Evolutionary conservation across 1,140 invertebrate species (phyloP), one percentile per base, ranked within the genome.

Genomic region (Lutraria rhynchaena): DNA sequence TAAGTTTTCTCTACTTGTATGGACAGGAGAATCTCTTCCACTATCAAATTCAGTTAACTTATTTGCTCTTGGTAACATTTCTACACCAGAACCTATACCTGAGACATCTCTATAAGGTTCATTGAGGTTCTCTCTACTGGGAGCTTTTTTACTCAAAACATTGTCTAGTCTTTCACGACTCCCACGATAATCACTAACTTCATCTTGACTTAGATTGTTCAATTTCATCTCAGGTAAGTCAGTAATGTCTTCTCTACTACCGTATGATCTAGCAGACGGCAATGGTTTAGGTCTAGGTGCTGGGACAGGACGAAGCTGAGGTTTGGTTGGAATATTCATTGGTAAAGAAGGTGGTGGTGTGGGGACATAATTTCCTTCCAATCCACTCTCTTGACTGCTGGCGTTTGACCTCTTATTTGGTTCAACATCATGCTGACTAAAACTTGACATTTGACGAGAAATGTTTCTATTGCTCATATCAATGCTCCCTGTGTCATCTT

Each of bases 401-500:
- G n/a, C 11, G 15, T 33, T 74, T 24, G 58, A 27, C 24, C 27
- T n/a, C 24, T 9, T 67, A 9, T 49, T 22, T 31, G 35, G 33
- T 4, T 84, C 81, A 53, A 44, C 69, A 27, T 85, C 83, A 17
- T 82, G 84, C 24, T 84, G 78, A 55, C 75, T 83, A 58, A 89
- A 89, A 78, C 87, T 90, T 15, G 87, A 85, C 71, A 87, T 73
- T 49, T 86, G 86, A 24, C 86, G 84, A 13, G 44, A 31, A 17
- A 80, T 49, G 19, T 60, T 31, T 29, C 60, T 58, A 1, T 71
- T 53, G 74, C 63, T 70, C 31, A 83, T 57, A 67, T 87, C 78
- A 41, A 82, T 80, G 77, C 81, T 85, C 24, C 74, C 75, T 24
- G 70, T 57, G 57, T 82, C 78, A 82, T 67, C 65, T 19, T 76